Evolutionary conservation across 1,140 invertebrate species (phyloP).

Genomic region (Leptopilina boulardi): DNA sequence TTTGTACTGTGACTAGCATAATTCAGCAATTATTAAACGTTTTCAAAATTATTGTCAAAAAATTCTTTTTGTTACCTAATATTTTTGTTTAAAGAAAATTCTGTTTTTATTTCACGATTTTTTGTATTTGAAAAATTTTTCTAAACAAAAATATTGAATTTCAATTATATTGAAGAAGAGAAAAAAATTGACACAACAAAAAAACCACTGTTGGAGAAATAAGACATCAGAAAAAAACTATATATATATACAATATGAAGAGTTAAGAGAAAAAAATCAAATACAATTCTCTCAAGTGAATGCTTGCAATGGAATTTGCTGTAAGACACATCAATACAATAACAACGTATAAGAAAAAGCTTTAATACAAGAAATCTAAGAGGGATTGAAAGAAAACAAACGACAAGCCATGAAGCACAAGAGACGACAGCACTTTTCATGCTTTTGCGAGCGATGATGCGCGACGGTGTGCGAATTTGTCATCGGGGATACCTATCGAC

Average conservation of each 20-base stretch:
- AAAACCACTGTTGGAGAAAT: too few species aligned
- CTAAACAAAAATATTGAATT: too few species aligned
- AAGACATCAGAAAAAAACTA: background rate
- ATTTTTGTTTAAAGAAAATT: too few species aligned
- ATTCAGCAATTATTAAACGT: too few species aligned
- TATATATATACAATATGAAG: too few species aligned
- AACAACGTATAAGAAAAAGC: background rate
- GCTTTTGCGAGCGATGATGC: slow-evolving; percentile 36
- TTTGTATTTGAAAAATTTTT: too few species aligned
- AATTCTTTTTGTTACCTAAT: too few species aligned
- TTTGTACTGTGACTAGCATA: too few species aligned
- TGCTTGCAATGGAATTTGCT: background rate
- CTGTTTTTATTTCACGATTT: too few species aligned
- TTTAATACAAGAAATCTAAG: slow-evolving; percentile 23
- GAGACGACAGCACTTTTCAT: slow-evolving; percentile 33
- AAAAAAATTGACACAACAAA: too few species aligned
- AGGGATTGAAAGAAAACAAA: slow-evolving; percentile 23
- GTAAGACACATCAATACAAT: background rate
- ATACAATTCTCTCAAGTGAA: background rate
- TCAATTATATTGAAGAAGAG: background rate
- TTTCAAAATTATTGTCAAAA: too few species aligned
- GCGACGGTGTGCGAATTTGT: slow-evolving; percentile 36
- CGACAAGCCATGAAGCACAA: slow-evolving; percentile 10
- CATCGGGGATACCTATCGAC: slow-evolving; percentile 30
- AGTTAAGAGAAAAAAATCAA: background rate